Percentiles rank a stretch among this genome's conserved stretches.
Evolutionary conservation across 2,797 vertebrate species (phyloP).

Genomic region (Lycodopsis pacificus): DNA sequence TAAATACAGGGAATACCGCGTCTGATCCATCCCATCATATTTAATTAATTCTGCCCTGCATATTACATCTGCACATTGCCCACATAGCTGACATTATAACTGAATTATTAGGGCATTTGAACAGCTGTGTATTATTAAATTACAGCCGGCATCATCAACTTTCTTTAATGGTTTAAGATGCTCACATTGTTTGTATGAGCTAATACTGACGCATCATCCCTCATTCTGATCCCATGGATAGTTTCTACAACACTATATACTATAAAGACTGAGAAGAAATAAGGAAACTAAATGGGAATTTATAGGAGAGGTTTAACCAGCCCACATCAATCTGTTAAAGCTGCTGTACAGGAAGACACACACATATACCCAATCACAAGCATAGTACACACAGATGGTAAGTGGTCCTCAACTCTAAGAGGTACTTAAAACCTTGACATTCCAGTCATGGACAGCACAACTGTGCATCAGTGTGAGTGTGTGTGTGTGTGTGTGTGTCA

Average conservation of each 20-base stretch:
- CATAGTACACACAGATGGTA: slow-evolving; percentile 5
- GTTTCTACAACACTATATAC: neutral
- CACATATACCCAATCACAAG: neutral
- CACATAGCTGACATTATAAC: neutral
- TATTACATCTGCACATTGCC: neutral
- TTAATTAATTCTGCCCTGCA: neutral
- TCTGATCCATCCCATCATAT: neutral
- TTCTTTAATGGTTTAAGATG: neutral
- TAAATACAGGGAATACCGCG: neutral
- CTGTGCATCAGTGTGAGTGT: slow-evolving; percentile 8
- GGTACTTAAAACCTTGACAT: slow-evolving; percentile 23
- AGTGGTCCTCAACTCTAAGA: slow-evolving; percentile 7
- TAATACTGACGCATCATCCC: neutral
- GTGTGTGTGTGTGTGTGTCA: slow-evolving; percentile 2
- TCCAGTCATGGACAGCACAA: slow-evolving; percentile 10
- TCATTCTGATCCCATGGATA: neutral
- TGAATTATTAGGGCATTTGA: neutral
- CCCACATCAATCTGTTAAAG: neutral
- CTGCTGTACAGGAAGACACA: neutral
- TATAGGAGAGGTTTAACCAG: slow-evolving; percentile 1
- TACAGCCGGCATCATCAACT: neutral
- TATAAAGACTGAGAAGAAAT: neutral
- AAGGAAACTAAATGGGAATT: neutral
- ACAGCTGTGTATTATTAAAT: neutral
- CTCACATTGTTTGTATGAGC: neutral